phyloP scores from a whole-genome alignment of 2,797 vertebrate species.

The Eulemur rubriventer region DNA sequence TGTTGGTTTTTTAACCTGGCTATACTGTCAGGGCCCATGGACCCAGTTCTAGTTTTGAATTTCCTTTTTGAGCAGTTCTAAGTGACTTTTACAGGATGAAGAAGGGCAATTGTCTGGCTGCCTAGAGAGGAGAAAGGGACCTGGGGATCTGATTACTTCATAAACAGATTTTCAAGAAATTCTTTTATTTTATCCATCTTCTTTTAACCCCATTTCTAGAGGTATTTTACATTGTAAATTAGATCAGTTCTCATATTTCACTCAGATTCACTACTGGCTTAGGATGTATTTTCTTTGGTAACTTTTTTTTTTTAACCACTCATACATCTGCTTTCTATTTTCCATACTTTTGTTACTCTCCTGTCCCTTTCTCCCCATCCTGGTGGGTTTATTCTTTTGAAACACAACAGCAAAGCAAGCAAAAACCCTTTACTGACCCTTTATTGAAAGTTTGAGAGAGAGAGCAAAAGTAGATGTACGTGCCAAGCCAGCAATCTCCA shows the following conservation, averaged over 20 bases:
- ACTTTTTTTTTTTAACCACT: not conserved
- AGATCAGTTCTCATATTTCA: not conserved
- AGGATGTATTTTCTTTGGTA: not conserved
- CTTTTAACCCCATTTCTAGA: not conserved
- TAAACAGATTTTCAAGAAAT: not conserved
- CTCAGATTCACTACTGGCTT: not conserved
- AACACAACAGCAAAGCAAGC: not conserved
- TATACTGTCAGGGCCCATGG: not conserved
- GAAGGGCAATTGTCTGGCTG: not conserved
- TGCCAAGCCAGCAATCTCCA: not conserved
- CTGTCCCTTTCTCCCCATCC: not conserved
- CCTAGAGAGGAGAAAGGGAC: not conserved
- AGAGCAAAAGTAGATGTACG: not conserved
- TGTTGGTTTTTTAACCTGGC: not conserved
- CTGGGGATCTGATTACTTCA: not conserved
- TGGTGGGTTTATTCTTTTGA: not conserved
- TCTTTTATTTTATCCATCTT: not conserved
- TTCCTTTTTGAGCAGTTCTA: not conserved
- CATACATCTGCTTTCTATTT: not conserved
- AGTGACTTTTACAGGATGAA: not conserved
- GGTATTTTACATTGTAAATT: not conserved
- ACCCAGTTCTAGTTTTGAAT: not conserved
- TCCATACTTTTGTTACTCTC: not conserved
- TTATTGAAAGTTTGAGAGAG: not conserved
- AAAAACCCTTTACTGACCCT: not conserved